phyloP scores from a whole-genome alignment of 2,113 vertebrate species.

The Pseudois nayaur region DNA sequence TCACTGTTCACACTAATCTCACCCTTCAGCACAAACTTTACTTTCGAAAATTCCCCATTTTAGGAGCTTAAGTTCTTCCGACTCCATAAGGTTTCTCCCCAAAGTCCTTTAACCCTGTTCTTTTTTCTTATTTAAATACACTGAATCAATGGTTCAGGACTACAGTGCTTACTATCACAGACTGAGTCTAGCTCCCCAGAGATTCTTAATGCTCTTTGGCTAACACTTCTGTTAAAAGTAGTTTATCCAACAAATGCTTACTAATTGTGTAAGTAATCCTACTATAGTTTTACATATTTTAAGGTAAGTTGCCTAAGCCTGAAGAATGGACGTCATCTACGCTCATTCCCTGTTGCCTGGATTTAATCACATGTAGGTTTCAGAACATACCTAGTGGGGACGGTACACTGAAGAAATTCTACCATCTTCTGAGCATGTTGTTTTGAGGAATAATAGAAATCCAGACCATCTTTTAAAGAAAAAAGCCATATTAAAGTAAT shows the following conservation, averaged over 20 bases:
- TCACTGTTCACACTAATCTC: background rate
- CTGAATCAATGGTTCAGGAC: background rate
- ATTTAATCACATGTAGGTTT: conserved; percentile 7
- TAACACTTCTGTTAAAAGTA: background rate
- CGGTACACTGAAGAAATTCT: conserved; percentile 95
- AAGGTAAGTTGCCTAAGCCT: background rate
- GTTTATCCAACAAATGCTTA: background rate
- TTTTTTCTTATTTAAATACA: background rate
- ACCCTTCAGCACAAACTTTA: background rate
- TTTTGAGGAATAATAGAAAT: conserved; percentile 96
- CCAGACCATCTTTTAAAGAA: conserved; percentile 90
- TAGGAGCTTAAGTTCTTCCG: background rate
- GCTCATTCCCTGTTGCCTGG: background rate
- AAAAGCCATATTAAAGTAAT: conserved; percentile 25
- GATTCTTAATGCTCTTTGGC: background rate
- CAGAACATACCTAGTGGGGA: conserved; percentile 90
- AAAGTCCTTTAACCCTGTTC: background rate
- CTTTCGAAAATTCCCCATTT: background rate
- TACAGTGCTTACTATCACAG: background rate
- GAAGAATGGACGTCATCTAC: background rate
- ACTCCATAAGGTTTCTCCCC: background rate
- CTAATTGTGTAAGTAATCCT: background rate
- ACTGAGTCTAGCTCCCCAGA: background rate
- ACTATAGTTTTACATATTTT: background rate
- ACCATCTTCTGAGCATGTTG: conserved; percentile 98